A percentile compares a stretch with the other conserved stretches of the same genome.
phyloP scores from a whole-genome alignment of 2,888 invertebrate species.

The Cataglyphis livida region DNA sequence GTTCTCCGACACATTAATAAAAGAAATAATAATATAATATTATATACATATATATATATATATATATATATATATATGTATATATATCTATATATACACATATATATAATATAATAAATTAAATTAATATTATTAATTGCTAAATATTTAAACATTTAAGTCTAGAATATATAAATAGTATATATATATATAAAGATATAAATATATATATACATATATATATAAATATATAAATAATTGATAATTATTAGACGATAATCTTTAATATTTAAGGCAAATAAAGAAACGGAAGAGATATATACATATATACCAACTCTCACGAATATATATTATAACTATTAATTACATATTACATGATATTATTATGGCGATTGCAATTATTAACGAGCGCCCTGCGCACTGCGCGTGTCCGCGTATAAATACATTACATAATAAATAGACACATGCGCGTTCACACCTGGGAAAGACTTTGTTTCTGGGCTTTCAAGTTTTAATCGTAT shows the following conservation, averaged over 20 bases:
- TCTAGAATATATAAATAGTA: slow-evolving; percentile 78
- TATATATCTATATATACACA: neutral
- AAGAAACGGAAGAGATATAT: slow-evolving; percentile 70
- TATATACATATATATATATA: slow-evolving; percentile 36
- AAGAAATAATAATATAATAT: slow-evolving; percentile 80
- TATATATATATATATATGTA: neutral
- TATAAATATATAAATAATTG: slow-evolving; percentile 81
- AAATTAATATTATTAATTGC: slow-evolving; percentile 84
- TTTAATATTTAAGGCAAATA: slow-evolving; percentile 79
- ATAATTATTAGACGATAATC: slow-evolving; percentile 80
- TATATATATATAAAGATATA: slow-evolving; percentile 75
- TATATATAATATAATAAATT: slow-evolving; percentile 78
- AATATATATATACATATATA: slow-evolving; percentile 75
- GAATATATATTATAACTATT: slow-evolving; percentile 74
- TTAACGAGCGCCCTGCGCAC: slow-evolving; percentile 56
- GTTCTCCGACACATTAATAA: slow-evolving; percentile 85
- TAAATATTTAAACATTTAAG: slow-evolving; percentile 84
- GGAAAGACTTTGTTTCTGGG: slow-evolving; percentile 62
- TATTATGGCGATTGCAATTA: slow-evolving; percentile 68
- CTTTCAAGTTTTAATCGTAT: slow-evolving; percentile 59
- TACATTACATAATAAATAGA: slow-evolving; percentile 57
- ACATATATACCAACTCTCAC: slow-evolving; percentile 76
- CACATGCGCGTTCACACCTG: slow-evolving; percentile 69
- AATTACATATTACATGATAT: slow-evolving; percentile 70
- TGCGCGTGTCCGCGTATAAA: slow-evolving; percentile 54